Percentiles rank a stretch among this genome's conserved stretches.
Conservation (phyloP, 2,888 invertebrate species). For the Oscheius sp. region DNA sequence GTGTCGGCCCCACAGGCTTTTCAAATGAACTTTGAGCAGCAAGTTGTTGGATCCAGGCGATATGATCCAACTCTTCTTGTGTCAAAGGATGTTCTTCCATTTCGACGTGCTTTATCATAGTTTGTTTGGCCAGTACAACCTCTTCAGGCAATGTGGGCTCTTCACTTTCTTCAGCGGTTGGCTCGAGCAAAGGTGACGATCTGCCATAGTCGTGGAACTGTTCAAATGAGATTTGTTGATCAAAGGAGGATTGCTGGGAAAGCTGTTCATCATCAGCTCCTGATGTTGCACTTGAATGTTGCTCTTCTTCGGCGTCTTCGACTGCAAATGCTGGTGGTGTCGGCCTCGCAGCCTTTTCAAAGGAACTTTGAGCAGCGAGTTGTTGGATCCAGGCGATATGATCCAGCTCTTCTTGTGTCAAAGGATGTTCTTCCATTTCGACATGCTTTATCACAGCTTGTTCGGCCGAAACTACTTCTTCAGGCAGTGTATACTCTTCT, state of each 20-base stretch:
- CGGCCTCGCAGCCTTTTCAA: too few species aligned
- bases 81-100: too few species aligned
- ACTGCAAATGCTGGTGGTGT: too few species aligned
- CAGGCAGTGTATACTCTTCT: too few species aligned
- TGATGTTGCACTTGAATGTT: neutral
- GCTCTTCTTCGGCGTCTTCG: neutral
- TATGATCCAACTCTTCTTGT: too few species aligned
- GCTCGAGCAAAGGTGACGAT: constrained; percentile 6
- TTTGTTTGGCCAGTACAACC: neutral
- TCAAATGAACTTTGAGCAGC: too few species aligned
- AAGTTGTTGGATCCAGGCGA: too few species aligned
- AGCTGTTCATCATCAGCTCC: neutral
- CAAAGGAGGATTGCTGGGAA: constrained; percentile 7
- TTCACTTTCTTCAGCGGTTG: constrained; percentile 30
- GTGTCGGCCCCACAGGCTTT: too few species aligned
- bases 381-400: constrained; percentile 49
- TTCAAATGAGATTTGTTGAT: constrained; percentile 3
- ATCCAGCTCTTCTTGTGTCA: constrained; percentile 48
- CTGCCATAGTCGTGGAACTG: constrained; percentile 41
- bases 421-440: too few species aligned
- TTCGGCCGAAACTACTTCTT: too few species aligned
- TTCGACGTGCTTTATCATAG: too few species aligned
- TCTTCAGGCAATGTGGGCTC: neutral
- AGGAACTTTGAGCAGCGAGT: constrained; percentile 47
- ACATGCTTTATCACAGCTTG: too few species aligned